phyloP scores from a whole-genome alignment of 2,888 invertebrate genomes.

The Biston betularia region DNA sequence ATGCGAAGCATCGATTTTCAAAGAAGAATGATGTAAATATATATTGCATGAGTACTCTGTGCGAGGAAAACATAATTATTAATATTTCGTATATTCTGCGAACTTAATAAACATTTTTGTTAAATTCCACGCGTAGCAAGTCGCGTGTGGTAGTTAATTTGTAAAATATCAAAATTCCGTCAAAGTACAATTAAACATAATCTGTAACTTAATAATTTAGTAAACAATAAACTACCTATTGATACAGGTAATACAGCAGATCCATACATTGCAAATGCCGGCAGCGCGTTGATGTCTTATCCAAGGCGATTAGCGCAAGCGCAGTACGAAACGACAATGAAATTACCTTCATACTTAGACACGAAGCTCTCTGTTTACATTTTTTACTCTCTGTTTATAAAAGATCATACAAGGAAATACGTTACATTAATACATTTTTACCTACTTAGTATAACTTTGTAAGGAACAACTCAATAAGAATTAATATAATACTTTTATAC shows the following conservation, averaged over 20 bases:
- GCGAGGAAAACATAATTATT: too few species aligned
- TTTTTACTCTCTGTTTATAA: slow-evolving; percentile 23
- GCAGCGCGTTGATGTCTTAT: slow-evolving; percentile 56
- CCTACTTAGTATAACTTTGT: slow-evolving; percentile 13
- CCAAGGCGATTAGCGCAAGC: slow-evolving; percentile 45
- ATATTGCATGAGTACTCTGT: too few species aligned
- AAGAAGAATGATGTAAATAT: too few species aligned
- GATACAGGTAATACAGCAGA: background rate
- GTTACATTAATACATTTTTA: slow-evolving; percentile 9
- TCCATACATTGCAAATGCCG: slow-evolving; percentile 46
- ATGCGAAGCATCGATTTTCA: too few species aligned
- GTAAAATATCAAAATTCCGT: too few species aligned
- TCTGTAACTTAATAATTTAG: too few species aligned
- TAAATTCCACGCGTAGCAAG: too few species aligned
- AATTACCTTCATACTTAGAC: slow-evolving; percentile 26
- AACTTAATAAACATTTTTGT: too few species aligned
- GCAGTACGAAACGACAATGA: slow-evolving; percentile 41
- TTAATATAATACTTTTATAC: slow-evolving; percentile 8
- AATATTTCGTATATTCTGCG: too few species aligned
- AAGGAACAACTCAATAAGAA: slow-evolving; percentile 12
- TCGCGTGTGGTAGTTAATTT: too few species aligned
- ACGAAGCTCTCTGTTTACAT: slow-evolving; percentile 32
- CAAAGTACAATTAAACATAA: too few species aligned
- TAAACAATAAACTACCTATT: background rate
- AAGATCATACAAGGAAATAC: slow-evolving; percentile 31